These are phyloP conservation scores for Erebia aethiops DNA, from an alignment of 2,888 invertebrate species.

Conservation along the genomic window DNA sequence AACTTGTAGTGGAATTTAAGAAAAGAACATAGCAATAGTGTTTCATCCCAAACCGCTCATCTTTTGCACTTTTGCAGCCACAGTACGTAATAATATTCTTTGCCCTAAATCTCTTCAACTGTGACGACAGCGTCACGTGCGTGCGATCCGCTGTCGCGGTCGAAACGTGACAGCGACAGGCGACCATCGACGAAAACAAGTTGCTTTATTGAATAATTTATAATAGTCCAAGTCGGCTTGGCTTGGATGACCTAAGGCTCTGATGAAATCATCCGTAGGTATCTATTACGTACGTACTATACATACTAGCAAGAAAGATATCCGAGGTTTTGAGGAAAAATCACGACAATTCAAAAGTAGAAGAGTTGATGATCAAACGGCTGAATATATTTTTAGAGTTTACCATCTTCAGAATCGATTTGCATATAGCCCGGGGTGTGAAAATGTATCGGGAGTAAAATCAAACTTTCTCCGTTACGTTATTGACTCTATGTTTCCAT, in stretches of 20 bases:
- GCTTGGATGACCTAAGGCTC: not conserved
- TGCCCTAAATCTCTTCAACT: constrained; percentile 8
- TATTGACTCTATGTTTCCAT: too few relatives aligned
- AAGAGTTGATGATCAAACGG: too few relatives aligned
- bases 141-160: not conserved
- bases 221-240: not conserved
- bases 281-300: not conserved
- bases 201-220: constrained; percentile 26
- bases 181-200: constrained; percentile 23
- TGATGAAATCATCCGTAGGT: not conserved
- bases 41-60: not conserved
- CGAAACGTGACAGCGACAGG: constrained; percentile 27
- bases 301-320: not conserved
- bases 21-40: not conserved
- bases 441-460: too few relatives aligned
- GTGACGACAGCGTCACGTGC: constrained; percentile 9
- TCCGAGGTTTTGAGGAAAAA: not conserved
- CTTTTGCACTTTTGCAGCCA: not conserved
- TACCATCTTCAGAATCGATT: too few relatives aligned
- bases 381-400: too few relatives aligned
- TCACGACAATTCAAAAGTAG: too few relatives aligned
- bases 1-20: too few relatives aligned
- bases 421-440: too few relatives aligned
- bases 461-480: too few relatives aligned
- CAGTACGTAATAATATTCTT: not conserved